Percentiles rank a stretch among this genome's conserved stretches.
Evolutionary conservation across 2,113 vertebrate species (phyloP).

Genomic region (Phalacrocorax brasilianus): DNA sequence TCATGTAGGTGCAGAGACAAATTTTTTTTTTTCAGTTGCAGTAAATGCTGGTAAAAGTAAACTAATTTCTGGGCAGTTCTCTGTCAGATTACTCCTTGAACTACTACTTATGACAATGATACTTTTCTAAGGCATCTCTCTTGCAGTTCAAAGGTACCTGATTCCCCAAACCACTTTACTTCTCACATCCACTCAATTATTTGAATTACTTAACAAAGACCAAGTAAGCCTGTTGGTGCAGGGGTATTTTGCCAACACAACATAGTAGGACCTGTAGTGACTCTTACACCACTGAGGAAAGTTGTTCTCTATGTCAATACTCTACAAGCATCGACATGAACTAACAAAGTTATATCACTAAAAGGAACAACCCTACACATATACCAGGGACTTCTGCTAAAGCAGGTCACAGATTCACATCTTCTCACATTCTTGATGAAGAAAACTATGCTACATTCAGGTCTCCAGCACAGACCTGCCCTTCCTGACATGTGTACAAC

Average conservation of each 20-base stretch:
- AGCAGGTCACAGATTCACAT: background rate
- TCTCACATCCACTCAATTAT: background rate
- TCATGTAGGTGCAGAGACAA: background rate
- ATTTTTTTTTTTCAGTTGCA: background rate
- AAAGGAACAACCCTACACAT: background rate
- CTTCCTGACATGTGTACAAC: background rate
- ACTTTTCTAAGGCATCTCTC: background rate
- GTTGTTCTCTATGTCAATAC: background rate
- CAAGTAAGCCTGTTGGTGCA: background rate
- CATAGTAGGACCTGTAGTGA: background rate
- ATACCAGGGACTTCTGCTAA: background rate
- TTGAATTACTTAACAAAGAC: background rate
- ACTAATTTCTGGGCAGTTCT: background rate
- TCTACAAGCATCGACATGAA: background rate
- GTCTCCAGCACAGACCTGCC: background rate
- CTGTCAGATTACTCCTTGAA: background rate
- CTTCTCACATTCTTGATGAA: background rate
- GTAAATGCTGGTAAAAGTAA: background rate
- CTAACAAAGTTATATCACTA: background rate
- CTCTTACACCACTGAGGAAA: background rate
- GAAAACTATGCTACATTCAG: background rate
- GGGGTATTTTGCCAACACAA: background rate
- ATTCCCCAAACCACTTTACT: background rate
- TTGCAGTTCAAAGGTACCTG: background rate
- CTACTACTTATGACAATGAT: background rate